Evolutionary conservation across 2,888 invertebrate species (phyloP).

Genomic region (Orthosia gracilis): DNA sequence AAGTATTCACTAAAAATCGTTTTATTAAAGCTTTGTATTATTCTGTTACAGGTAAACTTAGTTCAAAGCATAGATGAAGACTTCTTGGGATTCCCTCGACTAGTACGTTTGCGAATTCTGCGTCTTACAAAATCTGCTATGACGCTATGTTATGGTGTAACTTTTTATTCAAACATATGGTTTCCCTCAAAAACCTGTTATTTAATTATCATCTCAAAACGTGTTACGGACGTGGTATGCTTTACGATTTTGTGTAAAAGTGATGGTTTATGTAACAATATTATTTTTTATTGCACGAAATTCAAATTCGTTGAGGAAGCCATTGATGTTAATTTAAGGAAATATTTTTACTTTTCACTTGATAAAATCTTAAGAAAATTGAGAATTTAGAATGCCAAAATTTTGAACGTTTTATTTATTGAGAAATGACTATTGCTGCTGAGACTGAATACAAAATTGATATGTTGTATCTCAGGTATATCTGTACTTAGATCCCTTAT

Average conservation of each 20-base stretch:
- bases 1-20: no score
- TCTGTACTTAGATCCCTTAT: no score
- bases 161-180: background rate
- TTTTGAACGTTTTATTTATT: background rate
- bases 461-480: no score
- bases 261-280: constrained; percentile 21
- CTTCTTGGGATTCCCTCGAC: constrained; percentile 10
- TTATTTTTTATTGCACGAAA: constrained; percentile 15
- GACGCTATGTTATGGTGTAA: background rate
- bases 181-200: background rate
- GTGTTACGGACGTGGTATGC: constrained; percentile 17
- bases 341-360: constrained; percentile 45
- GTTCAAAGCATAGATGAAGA: background rate
- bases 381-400: background rate
- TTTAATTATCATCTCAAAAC: background rate
- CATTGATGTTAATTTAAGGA: constrained; percentile 22
- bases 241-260: constrained; percentile 32
- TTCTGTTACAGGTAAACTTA: constrained; percentile 3
- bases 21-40: background rate
- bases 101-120: background rate
- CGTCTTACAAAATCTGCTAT: background rate
- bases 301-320: constrained; percentile 28
- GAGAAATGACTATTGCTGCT: background rate
- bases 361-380: background rate
- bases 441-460: no score